These are phyloP conservation scores for Chrysolina oricalcia DNA, from an alignment of 2,888 invertebrate species.

Conservation along the genomic window DNA sequence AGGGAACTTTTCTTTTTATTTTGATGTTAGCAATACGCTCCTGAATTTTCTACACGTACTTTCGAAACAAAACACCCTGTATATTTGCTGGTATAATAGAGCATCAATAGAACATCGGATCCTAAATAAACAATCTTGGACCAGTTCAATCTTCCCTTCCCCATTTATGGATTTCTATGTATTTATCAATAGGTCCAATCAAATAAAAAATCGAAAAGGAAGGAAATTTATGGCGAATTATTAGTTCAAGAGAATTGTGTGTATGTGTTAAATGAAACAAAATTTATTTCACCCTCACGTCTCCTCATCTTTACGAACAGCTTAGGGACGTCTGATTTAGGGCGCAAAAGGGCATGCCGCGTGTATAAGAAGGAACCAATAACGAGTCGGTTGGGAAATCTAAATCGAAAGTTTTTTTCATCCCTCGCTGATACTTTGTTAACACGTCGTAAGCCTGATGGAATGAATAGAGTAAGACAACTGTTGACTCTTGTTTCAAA, in stretches of 20 bases:
- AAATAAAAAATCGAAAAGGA: no score
- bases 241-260: no score
- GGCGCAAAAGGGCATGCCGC: constrained; percentile 31
- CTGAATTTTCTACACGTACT: no score
- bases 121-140: background rate
- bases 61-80: no score
- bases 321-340: constrained; percentile 52
- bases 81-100: no score
- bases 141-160: background rate
- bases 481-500: background rate
- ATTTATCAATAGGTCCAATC: no score
- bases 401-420: constrained; percentile 49
- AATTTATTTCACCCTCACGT: constrained; percentile 38
- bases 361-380: constrained; percentile 48
- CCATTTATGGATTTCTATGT: no score
- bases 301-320: constrained; percentile 40
- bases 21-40: no score
- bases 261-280: background rate
- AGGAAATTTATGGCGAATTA: no score
- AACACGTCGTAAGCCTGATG: constrained; percentile 33
- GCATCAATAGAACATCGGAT: no score
- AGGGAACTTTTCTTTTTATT: no score
- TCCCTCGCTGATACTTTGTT: constrained; percentile 34
- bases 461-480: constrained; percentile 9
- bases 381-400: constrained; percentile 55